Base-by-base conservation (phyloP, 1,140 invertebrate species). In the Drosophila kurseongensis region DNA sequence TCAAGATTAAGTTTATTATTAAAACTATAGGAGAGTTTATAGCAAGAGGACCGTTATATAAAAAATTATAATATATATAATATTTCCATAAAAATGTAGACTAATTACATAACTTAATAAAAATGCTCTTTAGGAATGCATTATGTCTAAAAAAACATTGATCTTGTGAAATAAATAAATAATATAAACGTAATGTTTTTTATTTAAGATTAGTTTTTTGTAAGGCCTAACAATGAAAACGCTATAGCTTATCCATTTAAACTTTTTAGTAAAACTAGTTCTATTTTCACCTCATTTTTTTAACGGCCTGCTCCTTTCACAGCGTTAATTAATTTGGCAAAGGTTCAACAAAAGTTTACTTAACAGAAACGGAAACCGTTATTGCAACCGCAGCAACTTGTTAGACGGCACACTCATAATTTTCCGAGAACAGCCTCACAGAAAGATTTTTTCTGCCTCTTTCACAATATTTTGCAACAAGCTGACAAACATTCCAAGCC, bases 391-490 rank as follows among this genome's bases (percentile, higher is more conserved):
- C 45, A 61, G 32, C 72, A 80, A 84, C 72, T 84, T 84, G 80
- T 78, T 83, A 67, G 68, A 66, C 82, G 60, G 78, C 78, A 75
- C 63, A 59, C 80, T 72, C 82, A 86, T 86, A 78, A 81, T 86
- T 78, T 86, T 85, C 55, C 38, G 38, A 32, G 59, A 36, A 68
- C 51, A 68, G 8, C 38, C 47, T 14, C 65, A 44, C 47, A 66
- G 65, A 52, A 65, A 45, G 61, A 50, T 52, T 47, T 16, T 48
- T 63, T 41, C 16, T 41, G 35, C 27, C 29, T 14, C 38, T 29
- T 18, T 6, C n/a, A 8, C 52, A 74, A 79, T 56, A 72, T 67
- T 76, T 76, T 44, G 65, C 72, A 67, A 79, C 66, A 65, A 80
- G 80, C 78, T 84, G 80, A 84, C 81, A 68, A 56, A 59, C 44